A percentile compares a stretch with the other conserved stretches of the same genome.
Conservation (phyloP, 2,888 invertebrate species). For the Nebria brevicollis region DNA sequence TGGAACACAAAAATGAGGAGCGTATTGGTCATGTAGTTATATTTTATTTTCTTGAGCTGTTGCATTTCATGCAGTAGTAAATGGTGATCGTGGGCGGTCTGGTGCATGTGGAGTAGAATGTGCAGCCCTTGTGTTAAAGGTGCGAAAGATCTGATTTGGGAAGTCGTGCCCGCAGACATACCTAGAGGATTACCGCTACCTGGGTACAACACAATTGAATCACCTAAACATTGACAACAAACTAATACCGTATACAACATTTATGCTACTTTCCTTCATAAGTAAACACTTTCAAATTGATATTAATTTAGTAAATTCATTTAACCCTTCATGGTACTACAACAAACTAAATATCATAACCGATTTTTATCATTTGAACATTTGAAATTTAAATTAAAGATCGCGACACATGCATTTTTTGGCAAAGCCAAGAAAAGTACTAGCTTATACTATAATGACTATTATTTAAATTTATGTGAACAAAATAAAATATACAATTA, state of each 20-base stretch:
- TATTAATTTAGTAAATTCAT: not conserved
- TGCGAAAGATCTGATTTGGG: slow-evolving; percentile 29
- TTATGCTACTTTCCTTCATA: too few species aligned
- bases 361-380: too few species aligned
- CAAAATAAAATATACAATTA: too few species aligned
- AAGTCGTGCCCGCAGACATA: slow-evolving; percentile 21
- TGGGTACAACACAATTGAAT: slow-evolving; percentile 20
- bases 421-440: too few species aligned
- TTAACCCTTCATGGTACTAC: too few species aligned
- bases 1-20: not conserved
- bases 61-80: too few species aligned
- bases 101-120: slow-evolving; percentile 11
- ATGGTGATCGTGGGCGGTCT: not conserved
- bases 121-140: slow-evolving; percentile 28
- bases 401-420: too few species aligned
- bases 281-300: slow-evolving; percentile 15
- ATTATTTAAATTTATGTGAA: too few species aligned
- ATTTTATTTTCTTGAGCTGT: not conserved
- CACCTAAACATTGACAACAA: not conserved
- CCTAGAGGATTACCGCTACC: slow-evolving; percentile 37
- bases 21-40: not conserved
- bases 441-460: too few species aligned
- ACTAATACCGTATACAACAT: slow-evolving; percentile 8
- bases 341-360: too few species aligned
- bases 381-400: too few species aligned